Evolutionary conservation across 2,888 invertebrate species (phyloP).

Genomic region (Suillia variegata): DNA sequence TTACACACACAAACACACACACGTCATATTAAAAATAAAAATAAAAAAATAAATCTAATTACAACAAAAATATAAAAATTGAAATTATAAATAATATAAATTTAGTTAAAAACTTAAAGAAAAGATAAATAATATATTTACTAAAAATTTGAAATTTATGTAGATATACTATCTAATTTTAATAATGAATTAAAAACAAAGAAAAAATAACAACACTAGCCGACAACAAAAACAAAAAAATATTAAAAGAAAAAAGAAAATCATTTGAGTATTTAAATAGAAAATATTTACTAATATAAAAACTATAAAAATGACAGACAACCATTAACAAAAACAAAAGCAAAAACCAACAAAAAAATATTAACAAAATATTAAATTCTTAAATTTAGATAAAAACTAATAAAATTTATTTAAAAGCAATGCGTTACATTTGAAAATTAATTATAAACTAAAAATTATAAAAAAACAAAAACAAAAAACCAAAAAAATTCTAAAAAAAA

Average conservation of each 20-base stretch:
- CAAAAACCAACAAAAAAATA: conserved; percentile 8
- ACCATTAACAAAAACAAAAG: conserved; percentile 1
- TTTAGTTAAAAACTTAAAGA: conserved; percentile 43
- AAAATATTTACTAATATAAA: conserved; percentile 5
- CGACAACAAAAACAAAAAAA: conserved; percentile 18
- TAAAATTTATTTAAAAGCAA: conserved; percentile 5
- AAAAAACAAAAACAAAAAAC: background rate
- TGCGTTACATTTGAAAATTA: conserved; percentile 1
- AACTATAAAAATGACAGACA: background rate
- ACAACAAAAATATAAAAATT: conserved; percentile 12
- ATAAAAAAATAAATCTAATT: conserved; percentile 22
- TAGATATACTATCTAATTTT: conserved; percentile 50
- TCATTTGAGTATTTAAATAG: conserved; percentile 3
- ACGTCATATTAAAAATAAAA: conserved; percentile 8
- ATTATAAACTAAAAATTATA: conserved; percentile 1
- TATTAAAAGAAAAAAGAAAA: conserved; percentile 7
- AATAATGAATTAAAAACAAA: conserved; percentile 30
- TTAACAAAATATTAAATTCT: background rate
- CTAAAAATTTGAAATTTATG: conserved; percentile 42
- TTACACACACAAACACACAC: conserved; percentile 9
- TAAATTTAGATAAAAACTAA: conserved; percentile 23
- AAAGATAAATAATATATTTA: conserved; percentile 26
- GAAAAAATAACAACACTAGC: conserved; percentile 21
- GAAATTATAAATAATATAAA: conserved; percentile 33
- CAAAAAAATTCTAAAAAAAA: background rate